Evolutionary conservation across 2,888 invertebrate genomes (phyloP), one percentile per base, ranked within the genome.

Genomic region (Phyllotreta cruciferae): DNA sequence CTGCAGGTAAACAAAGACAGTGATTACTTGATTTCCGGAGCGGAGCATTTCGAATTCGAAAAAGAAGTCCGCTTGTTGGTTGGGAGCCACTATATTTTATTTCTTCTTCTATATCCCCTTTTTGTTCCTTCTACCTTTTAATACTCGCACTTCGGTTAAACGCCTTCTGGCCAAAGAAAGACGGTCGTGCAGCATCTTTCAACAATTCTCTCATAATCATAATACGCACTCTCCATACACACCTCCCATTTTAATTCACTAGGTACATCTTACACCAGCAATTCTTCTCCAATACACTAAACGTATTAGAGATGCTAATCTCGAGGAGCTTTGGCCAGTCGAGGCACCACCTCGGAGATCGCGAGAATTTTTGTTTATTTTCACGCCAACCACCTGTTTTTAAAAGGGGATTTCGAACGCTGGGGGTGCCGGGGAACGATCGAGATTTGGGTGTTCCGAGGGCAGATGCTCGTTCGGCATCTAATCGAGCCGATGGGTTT

Each of bases 11-110:
- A 73, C 72, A 74, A 72, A 72, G 71, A 70, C 71, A 63, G 67
- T 67, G 72, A 72, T 70, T 71, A 67, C 68, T 70, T 66, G 71
- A 70, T 73, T 74, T 74, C 74, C 74, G 74, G 71, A 62, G 62
- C 35, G 58, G 60, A 52, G 63, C 61, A 52, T 64, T 66, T 61
- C 66, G 60, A 68, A 55, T 63, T 42, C 37, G 38, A 62, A 65
- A 66, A 63, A 62, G 45, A 50, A n/a, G 56, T 62, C 52, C 50
- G 50, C 58, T 53, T 50, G 52, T 56, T 24, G 58, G 55, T 58
- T 42, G 60, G 60, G 41, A 60, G 60, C 52, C 60, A 44, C 60
- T 53, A 39, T 50, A 37, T 52, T 52, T 52, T 37, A 52, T 52
- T 52, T 52, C 37, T 52, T 13, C 38, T 38, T 14, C 52, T 52